A percentile compares a stretch with the other conserved stretches of the same genome.
phyloP scores from a whole-genome alignment of 2,797 vertebrate species.

The Rhynchonycteris naso region DNA sequence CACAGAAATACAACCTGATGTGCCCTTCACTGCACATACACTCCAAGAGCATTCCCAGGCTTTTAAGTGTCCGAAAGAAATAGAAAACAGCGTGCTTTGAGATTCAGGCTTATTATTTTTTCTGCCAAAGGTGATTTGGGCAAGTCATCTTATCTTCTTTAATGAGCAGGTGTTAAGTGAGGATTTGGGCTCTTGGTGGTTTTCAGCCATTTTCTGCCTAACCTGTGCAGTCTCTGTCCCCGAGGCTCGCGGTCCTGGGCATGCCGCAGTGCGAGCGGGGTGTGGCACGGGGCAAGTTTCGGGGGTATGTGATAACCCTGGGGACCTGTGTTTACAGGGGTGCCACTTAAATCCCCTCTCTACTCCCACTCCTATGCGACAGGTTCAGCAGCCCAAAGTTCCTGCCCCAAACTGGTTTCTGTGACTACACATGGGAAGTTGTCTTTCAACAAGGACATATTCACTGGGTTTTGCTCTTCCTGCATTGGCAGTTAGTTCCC shows the following conservation, averaged over 20 bases:
- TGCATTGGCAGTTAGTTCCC: not conserved
- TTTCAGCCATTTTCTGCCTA: not conserved
- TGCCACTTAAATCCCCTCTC: not conserved
- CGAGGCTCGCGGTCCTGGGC: not conserved
- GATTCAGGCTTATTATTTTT: slow-evolving; percentile 18
- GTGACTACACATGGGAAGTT: not conserved
- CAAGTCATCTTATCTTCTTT: slow-evolving; percentile 25
- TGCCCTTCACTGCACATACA: not conserved
- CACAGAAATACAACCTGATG: not conserved
- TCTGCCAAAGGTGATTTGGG: not conserved
- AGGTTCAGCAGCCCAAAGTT: not conserved
- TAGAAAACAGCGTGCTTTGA: not conserved
- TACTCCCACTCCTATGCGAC: not conserved
- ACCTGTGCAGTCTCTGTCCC: not conserved
- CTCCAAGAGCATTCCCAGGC: not conserved
- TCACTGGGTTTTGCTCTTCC: slow-evolving; percentile 34
- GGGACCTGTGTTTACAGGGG: not conserved
- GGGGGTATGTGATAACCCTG: not conserved
- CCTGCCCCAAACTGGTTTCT: not conserved
- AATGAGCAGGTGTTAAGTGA: not conserved
- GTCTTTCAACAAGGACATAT: not conserved
- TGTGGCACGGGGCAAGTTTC: not conserved
- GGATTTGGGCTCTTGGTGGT: not conserved
- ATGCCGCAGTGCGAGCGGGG: not conserved
- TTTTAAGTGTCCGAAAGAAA: slow-evolving; percentile 10